phyloP scores from a whole-genome alignment of 1,140 invertebrate species.

The Antheraea pernyi region DNA sequence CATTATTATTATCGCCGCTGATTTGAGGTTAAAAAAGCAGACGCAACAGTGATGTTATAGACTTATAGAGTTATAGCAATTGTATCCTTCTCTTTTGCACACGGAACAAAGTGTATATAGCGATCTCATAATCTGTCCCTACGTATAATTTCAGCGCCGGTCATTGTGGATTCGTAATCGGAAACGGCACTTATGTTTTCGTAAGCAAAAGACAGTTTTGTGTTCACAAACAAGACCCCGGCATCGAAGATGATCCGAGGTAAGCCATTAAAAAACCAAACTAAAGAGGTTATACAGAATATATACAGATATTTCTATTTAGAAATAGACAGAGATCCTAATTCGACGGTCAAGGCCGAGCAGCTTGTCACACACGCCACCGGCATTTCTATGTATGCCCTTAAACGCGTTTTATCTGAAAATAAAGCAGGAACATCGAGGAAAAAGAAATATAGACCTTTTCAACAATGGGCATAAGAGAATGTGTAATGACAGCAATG shows the following conservation, averaged over 20 bases:
- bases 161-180: conserved; percentile 1
- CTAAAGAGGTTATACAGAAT: conserved; percentile 22
- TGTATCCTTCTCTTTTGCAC: not conserved
- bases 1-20: not conserved
- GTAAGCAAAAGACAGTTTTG: not conserved
- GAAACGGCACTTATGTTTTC: conserved; percentile 19
- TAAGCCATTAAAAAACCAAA: conserved; percentile 23
- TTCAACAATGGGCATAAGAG: conserved; percentile 7
- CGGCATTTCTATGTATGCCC: conserved; percentile 18
- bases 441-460: conserved; percentile 10
- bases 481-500: conserved; percentile 13
- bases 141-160: not conserved
- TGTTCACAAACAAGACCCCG: conserved; percentile 18
- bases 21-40: not conserved
- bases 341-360: conserved; percentile 18
- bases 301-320: conserved; percentile 24
- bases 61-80: not conserved
- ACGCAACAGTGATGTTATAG: not conserved
- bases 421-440: conserved; percentile 4
- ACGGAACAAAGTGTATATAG: conserved; percentile 6
- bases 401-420: conserved; percentile 10
- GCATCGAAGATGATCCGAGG: conserved; percentile 16
- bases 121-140: not conserved
- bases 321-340: conserved; percentile 23
- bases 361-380: conserved; percentile 21